Conservation (phyloP, 2,113 vertebrate genomes). For the Notothenia rossii region DNA sequence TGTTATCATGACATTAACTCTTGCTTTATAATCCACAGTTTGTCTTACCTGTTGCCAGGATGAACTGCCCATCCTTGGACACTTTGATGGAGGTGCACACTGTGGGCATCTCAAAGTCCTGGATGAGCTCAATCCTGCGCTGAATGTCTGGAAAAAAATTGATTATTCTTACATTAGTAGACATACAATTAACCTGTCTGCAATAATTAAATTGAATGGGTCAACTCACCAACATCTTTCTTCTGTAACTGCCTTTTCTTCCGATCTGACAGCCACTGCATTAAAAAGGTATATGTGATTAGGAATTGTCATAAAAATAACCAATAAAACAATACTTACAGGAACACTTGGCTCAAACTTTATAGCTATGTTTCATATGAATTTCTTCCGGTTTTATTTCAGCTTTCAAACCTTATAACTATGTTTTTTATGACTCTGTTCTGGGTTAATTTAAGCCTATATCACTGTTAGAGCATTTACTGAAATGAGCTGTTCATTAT, state of each 20-base stretch:
- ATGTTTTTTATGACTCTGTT: neutral
- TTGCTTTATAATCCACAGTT: neutral
- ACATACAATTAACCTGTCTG: accelerated
- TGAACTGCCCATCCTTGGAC: constrained; percentile 95
- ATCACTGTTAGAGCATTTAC: neutral
- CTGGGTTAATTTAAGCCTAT: too few relatives aligned
- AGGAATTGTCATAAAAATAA: neutral
- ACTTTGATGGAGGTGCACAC: constrained; percentile 94
- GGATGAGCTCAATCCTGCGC: constrained; percentile 97
- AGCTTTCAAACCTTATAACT: too few relatives aligned
- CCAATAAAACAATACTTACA: neutral
- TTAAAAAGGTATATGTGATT: constrained; percentile 12
- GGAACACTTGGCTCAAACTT: too few relatives aligned
- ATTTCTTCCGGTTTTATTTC: accelerated
- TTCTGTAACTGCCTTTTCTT: constrained; percentile 96
- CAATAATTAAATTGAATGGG: neutral
- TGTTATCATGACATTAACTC: neutral
- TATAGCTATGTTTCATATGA: neutral
- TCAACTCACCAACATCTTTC: constrained; percentile 93
- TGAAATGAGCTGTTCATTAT: neutral
- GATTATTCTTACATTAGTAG: neutral
- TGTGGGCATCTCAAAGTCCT: constrained; percentile 99
- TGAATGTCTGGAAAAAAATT: constrained; percentile 87
- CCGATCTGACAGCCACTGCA: constrained; percentile 95
- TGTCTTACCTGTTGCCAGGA: constrained; percentile 91